Evolutionary conservation across 2,113 vertebrate genomes (phyloP).

Genomic region (Laticauda colubrina): DNA sequence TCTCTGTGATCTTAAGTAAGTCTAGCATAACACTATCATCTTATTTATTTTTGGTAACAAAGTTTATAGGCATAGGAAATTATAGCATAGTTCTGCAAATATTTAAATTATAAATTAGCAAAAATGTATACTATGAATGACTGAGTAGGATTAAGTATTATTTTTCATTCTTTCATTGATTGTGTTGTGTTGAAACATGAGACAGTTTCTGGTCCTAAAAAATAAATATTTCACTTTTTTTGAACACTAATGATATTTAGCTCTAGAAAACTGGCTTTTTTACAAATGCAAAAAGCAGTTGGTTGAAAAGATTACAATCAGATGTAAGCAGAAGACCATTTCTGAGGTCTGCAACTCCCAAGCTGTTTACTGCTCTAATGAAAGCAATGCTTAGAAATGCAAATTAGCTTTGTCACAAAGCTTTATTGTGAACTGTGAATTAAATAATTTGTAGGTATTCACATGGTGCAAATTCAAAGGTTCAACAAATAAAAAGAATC

Average conservation of each 20-base stretch:
- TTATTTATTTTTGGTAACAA: background rate
- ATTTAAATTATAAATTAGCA: background rate
- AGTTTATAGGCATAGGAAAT: background rate
- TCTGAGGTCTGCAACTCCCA: conserved; percentile 23
- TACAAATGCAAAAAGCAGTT: background rate
- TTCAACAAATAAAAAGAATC: conserved; percentile 25
- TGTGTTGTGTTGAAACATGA: background rate
- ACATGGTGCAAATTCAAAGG: conserved; percentile 17
- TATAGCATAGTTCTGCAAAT: background rate
- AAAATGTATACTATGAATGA: background rate
- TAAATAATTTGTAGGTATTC: conserved; percentile 31
- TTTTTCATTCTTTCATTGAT: background rate
- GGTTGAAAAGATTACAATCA: background rate
- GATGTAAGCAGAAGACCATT: conserved; percentile 1
- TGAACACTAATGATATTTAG: background rate
- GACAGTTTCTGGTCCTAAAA: background rate
- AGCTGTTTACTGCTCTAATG: conserved; percentile 25
- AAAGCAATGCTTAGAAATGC: conserved; percentile 30
- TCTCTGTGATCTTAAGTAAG: background rate
- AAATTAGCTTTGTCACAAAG: conserved; percentile 27
- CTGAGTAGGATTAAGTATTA: background rate
- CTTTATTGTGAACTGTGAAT: conserved; percentile 23
- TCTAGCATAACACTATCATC: background rate
- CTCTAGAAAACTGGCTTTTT: background rate
- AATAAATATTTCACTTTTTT: background rate